Evolutionary conservation across 2,888 invertebrate species (phyloP).

Genomic region (Adelphocoris suturalis): DNA sequence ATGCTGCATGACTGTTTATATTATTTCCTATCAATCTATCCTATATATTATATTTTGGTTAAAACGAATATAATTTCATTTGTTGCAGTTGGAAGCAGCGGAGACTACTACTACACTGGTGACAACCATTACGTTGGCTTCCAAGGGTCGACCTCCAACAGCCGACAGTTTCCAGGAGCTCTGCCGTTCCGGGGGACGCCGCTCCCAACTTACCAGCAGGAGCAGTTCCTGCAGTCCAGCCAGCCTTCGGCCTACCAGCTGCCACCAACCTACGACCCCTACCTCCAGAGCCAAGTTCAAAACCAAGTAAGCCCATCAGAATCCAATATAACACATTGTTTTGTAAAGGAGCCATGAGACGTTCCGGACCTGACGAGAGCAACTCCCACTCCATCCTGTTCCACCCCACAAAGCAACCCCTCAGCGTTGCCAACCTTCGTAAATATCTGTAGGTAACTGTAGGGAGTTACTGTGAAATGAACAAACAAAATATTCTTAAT

Average conservation of each 20-base stretch:
- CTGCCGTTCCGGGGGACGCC: conserved; percentile 77
- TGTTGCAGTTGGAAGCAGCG: conserved; percentile 71
- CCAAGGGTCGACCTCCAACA: conserved; percentile 68
- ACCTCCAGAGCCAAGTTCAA: conserved; percentile 58
- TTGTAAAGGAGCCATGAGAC: no score
- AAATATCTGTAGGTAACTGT: no score
- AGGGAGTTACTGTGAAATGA: no score
- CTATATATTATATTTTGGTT: no score
- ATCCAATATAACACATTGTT: not conserved
- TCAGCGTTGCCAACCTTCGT: no score
- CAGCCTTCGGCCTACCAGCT: conserved; percentile 75
- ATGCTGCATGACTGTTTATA: no score
- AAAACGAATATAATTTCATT: not conserved
- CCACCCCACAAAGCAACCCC: no score
- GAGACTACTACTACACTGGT: conserved; percentile 74
- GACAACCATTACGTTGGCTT: conserved; percentile 72
- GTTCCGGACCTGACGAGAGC: no score
- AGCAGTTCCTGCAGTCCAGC: conserved; percentile 76
- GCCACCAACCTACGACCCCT: conserved; percentile 74
- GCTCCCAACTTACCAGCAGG: conserved; percentile 76
- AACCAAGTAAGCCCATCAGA: not conserved
- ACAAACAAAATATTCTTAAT: no score
- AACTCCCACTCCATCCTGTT: no score
- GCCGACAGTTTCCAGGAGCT: conserved; percentile 75
- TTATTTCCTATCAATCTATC: no score